A percentile compares a stretch with the other conserved stretches of the same genome.
Conservation (phyloP, 2,113 vertebrate genomes). For the Rissa tridactyla region DNA sequence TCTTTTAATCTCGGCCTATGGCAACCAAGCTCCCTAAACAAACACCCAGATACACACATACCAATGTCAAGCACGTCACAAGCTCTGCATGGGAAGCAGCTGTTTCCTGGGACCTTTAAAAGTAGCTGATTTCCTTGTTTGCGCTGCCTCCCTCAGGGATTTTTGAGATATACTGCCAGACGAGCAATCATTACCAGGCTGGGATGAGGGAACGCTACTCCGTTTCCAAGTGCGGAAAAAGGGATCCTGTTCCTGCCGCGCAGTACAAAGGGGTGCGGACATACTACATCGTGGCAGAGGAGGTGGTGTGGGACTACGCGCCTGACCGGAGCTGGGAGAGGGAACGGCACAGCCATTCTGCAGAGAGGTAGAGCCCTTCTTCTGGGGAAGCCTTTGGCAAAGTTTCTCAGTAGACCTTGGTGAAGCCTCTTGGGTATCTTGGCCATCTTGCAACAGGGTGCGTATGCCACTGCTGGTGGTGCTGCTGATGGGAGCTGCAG, state of each 20-base stretch:
- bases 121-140: neutral
- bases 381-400: neutral
- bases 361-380: constrained; percentile 62
- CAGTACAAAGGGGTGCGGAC: constrained; percentile 46
- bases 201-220: constrained; percentile 74
- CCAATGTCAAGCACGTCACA: neutral
- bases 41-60: neutral
- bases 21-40: neutral
- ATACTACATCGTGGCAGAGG: constrained; percentile 71
- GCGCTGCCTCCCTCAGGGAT: constrained; percentile 57
- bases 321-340: constrained; percentile 75
- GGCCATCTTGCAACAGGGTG: too few species aligned
- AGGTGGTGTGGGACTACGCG: constrained; percentile 75
- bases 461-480: neutral
- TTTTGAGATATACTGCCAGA: constrained; percentile 78
- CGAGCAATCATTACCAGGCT: constrained; percentile 69
- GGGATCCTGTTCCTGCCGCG: neutral
- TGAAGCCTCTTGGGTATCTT: neutral
- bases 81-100: neutral
- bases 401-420: neutral
- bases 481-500: neutral
- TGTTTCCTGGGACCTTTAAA: neutral
- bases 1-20: neutral
- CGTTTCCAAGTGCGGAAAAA: constrained; percentile 59
- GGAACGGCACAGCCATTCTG: constrained; percentile 66